Evolutionary conservation across 2,797 vertebrate species (phyloP).

Genomic region (Forpus xanthops): DNA sequence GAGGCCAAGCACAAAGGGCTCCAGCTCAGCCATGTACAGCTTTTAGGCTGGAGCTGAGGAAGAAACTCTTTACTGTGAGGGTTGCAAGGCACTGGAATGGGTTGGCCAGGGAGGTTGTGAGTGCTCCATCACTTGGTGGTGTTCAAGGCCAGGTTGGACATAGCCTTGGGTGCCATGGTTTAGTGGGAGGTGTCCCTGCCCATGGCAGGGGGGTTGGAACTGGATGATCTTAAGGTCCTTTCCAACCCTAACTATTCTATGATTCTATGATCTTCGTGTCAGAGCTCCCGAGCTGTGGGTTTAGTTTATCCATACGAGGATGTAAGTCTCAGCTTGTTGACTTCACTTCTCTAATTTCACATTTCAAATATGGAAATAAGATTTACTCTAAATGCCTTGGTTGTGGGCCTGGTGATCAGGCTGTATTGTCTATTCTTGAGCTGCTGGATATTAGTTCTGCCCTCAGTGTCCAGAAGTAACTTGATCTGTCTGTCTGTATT

Average conservation of each 20-base stretch:
- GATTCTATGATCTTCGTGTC: accelerated
- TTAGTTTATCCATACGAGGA: background rate
- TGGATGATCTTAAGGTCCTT: no score
- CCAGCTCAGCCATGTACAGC: accelerated
- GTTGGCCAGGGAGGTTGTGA: no score
- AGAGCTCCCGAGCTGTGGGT: background rate
- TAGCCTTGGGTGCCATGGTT: no score
- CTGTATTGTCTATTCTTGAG: background rate
- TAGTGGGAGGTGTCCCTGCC: no score
- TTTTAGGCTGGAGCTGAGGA: no score
- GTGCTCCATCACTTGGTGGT: no score
- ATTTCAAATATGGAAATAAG: background rate
- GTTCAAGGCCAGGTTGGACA: no score
- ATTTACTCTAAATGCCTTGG: background rate
- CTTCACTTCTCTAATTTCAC: background rate
- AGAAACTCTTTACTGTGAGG: no score
- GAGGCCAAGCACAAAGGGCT: background rate
- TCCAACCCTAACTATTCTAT: no score
- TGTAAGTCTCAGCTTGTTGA: background rate
- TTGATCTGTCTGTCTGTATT: background rate
- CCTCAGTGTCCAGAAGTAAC: background rate
- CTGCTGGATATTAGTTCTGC: background rate
- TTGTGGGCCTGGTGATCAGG: background rate
- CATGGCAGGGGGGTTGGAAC: no score
- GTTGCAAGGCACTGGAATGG: no score